Evolutionary conservation across 2,113 vertebrate species (phyloP), one percentile per base, ranked within the genome.

Genomic region (Tenebrosternarchus preto): DNA sequence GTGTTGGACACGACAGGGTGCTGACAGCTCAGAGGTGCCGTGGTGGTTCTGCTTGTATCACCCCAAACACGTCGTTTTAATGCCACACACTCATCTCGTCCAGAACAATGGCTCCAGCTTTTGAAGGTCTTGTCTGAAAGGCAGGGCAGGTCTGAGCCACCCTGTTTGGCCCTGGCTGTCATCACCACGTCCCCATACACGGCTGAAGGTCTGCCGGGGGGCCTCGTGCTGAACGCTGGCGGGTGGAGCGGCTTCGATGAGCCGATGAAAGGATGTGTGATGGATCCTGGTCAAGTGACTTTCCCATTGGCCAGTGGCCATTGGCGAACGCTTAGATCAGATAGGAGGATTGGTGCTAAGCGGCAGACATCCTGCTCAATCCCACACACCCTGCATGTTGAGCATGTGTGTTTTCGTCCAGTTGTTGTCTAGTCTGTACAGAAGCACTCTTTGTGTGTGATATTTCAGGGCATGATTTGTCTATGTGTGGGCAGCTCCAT

Each of bases 1-100:
- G 27, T 31, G 61, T n/a, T 50, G 55, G 46, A 56, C 29, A 64
- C 64, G 78, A 72, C 43, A 73, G 43, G 72, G 74, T 43, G 77
- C 64, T 83, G 57, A 83, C 39, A 80, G 78, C 66, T 83, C 63
- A 86, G 61, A 73, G 64, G 31, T 22, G n/a, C n/a, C 12, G 77
- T 57, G 33, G 31, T 27, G 33, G 25, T 8, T 29, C 50, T 17
- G 61, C 27, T 53, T 24, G 29, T 50, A 72, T n/a, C n/a, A n/a
- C 67, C 57, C 59, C 50, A 31, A 56, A 43, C 68, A 63, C 33
- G 46, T 8, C 17, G 55, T 25, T 55, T 25, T 55, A 73, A 64
- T 20, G 64, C 27, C 3, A 55, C 36, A 64, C 31, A 73, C n/a
- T 55, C 20, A 25, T 27, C 27, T 25, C 20, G 59, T 33, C 2